phyloP scores from a whole-genome alignment of 1,140 invertebrate genomes.

The Cotesia glomerata region DNA sequence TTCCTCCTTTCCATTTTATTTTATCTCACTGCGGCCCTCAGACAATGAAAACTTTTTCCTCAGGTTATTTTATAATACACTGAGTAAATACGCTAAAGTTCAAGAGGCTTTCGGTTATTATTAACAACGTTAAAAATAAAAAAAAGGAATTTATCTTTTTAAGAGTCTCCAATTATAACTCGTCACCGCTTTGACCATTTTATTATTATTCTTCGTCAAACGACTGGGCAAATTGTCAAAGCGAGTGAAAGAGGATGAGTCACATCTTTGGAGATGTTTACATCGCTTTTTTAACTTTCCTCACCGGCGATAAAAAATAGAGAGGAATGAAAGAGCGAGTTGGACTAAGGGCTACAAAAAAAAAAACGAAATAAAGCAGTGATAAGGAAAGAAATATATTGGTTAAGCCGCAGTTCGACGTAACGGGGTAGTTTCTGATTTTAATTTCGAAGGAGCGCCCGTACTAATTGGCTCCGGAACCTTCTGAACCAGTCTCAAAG shows the following conservation, averaged over 20 bases:
- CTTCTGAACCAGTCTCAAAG: background rate
- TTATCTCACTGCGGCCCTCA: background rate
- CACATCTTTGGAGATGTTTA: background rate
- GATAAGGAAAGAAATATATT: conserved; percentile 5
- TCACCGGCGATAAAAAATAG: background rate
- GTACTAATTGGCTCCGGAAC: conserved; percentile 21
- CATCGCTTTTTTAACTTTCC: background rate
- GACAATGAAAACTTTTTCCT: too few species aligned
- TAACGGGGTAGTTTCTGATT: conserved; percentile 1
- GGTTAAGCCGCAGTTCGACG: conserved; percentile 5
- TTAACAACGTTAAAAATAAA: too few species aligned
- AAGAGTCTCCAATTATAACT: too few species aligned
- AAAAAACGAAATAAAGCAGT: background rate
- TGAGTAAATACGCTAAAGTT: too few species aligned
- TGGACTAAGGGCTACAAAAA: too few species aligned
- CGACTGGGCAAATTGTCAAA: background rate
- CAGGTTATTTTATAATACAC: too few species aligned
- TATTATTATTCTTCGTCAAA: background rate
- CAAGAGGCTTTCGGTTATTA: too few species aligned
- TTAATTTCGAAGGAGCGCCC: conserved; percentile 10
- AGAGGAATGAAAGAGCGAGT: too few species aligned
- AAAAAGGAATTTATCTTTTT: too few species aligned
- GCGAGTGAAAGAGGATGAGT: background rate
- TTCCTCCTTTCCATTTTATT: background rate
- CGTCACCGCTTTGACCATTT: background rate